Conservation (phyloP, 2,113 vertebrate species). For the Micronycteris hirsuta region DNA sequence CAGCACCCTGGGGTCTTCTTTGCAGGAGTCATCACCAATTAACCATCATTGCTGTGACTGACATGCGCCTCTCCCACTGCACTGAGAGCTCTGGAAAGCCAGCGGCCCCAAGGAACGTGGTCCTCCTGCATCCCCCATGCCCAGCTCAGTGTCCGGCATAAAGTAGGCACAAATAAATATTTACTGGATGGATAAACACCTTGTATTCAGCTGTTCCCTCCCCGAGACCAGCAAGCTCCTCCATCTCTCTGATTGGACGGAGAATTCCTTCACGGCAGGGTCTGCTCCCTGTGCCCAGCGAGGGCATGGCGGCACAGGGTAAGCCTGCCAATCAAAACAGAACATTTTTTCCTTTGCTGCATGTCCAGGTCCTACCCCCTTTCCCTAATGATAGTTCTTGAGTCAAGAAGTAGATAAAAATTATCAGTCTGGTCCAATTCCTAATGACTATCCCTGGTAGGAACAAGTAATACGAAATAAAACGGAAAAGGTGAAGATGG, state of each 20-base stretch:
- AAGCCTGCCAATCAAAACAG: not conserved
- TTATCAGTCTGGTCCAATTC: not conserved
- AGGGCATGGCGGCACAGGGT: not conserved
- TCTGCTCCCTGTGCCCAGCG: not conserved
- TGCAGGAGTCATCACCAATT: not conserved
- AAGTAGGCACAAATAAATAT: not conserved
- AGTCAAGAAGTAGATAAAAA: not conserved
- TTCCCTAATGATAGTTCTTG: not conserved
- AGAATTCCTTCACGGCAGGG: not conserved
- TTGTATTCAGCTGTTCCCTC: not conserved
- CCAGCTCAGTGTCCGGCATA: not conserved
- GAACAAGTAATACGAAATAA: slow-evolving; percentile 8
- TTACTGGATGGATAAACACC: not conserved
- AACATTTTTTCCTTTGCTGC: not conserved
- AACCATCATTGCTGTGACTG: not conserved
- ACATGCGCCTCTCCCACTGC: not conserved
- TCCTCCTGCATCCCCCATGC: not conserved
- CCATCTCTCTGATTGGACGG: not conserved
- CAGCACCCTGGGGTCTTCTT: not conserved
- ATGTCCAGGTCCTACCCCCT: not conserved
- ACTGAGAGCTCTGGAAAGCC: not conserved
- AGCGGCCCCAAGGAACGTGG: not conserved
- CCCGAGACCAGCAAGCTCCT: not conserved
- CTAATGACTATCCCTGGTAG: not conserved
- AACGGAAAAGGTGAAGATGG: not conserved